Evolutionary conservation across 2,113 vertebrate species (phyloP), one percentile per base, ranked within the genome.

Genomic region (Gavialis gangeticus): DNA sequence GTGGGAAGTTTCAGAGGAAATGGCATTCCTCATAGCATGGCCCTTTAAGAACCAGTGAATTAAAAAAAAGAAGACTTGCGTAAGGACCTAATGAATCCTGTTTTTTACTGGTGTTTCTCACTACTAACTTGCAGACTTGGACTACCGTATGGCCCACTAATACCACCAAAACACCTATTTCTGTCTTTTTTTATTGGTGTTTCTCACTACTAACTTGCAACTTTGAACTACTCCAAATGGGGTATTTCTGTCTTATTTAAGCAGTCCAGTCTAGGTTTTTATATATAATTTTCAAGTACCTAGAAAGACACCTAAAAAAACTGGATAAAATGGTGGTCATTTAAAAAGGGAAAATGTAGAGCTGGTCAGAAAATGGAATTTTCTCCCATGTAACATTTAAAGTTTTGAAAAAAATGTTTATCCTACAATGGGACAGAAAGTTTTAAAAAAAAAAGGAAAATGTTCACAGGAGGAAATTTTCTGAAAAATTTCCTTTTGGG

Each of bases 261-360:
- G 93, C 78, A 87, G 21, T 37, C 58, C 18, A 25, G 11, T 79
- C 54, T 76, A 83, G 2, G 3, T 19, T 81, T 81, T 77, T 82
- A 46, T 91, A 0, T 0, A 0, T 69, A 84, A 80, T 94, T 85
- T 87, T 71, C 84, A 34, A 87, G 84, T 71, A 90, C 14, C 75
- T 2, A 1, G 75, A 82, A 58, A 14, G 77, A 79, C 59, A 75
- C 88, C 77, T 30, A 28, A 55, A 30, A 60, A 58, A 84, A n/a
- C 86, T 82, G 27, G 76, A 79, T 81, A 46, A 88, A 90, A 90
- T 93, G 89, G 46, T 37, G 82, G 87, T 46, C 14, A 21, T 83
- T 94, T 60, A 81, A 89, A 85, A 84, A 24, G 19, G 81, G 75
- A 75, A 90, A 55, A 58, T 12, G 84, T 93, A 75, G 27, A 85